Evolutionary conservation across 2,888 invertebrate genomes (phyloP).

Genomic region (Mythimna lalbum): DNA sequence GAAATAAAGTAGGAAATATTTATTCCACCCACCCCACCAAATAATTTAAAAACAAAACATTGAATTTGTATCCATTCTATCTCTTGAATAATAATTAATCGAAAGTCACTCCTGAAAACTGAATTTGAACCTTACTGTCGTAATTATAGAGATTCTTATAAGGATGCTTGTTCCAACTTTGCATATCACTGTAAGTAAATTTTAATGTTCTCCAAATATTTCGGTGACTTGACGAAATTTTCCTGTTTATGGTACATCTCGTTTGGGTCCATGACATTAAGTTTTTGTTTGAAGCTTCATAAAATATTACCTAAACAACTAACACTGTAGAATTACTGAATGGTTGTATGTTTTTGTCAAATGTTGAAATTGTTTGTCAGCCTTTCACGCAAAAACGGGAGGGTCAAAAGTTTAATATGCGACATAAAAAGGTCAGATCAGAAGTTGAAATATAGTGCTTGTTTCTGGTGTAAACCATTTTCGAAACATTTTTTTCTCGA

Average conservation of each 20-base stretch:
- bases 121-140: slow-evolving; percentile 19
- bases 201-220: slow-evolving; percentile 71
- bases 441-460: slow-evolving; percentile 8
- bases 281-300: slow-evolving; percentile 58
- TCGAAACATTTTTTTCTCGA: background rate
- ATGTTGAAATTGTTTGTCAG: slow-evolving; percentile 25
- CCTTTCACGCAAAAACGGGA: slow-evolving; percentile 19
- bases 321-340: slow-evolving; percentile 20
- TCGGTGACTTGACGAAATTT: slow-evolving; percentile 66
- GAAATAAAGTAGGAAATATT: slow-evolving; percentile 47
- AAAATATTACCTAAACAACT: slow-evolving; percentile 57
- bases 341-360: slow-evolving; percentile 36
- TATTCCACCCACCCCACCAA: slow-evolving; percentile 49
- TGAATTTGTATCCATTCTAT: slow-evolving; percentile 59
- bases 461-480: background rate
- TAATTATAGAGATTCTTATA: slow-evolving; percentile 21
- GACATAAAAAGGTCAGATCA: slow-evolving; percentile 15
- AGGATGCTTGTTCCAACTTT: slow-evolving; percentile 57
- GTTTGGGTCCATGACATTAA: slow-evolving; percentile 60
- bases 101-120: slow-evolving; percentile 9
- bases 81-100: slow-evolving; percentile 59
- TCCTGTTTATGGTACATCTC: slow-evolving; percentile 53
- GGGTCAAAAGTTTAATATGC: slow-evolving; percentile 23
- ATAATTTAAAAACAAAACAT: slow-evolving; percentile 60
- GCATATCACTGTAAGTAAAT: slow-evolving; percentile 69